Conservation (phyloP, 2,797 vertebrate species). For the Cynopterus sphinx region DNA sequence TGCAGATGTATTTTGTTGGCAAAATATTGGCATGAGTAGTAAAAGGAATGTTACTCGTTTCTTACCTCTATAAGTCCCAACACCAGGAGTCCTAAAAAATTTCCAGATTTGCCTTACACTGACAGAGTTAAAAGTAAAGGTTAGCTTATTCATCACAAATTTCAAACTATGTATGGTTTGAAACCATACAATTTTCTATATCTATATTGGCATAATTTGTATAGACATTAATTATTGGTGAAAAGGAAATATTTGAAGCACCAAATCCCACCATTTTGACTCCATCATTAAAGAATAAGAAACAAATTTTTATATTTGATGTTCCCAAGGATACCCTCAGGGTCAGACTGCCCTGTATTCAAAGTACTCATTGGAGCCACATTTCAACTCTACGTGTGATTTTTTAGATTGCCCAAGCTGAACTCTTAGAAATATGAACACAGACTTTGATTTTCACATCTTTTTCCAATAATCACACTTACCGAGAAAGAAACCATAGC, state of each 20-base stretch:
- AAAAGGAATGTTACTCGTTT: not conserved
- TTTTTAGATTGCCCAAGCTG: not conserved
- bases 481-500: constrained; percentile 37
- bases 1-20: not conserved
- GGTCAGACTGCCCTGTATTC: not conserved
- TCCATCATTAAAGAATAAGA: not conserved
- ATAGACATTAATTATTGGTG: not conserved
- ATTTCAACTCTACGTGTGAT: not conserved
- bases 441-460: constrained; percentile 52
- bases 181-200: not conserved
- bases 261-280: not conserved
- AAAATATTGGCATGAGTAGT: not conserved
- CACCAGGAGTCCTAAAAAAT: not conserved
- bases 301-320: not conserved
- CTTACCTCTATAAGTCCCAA: not conserved
- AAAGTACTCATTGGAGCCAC: not conserved
- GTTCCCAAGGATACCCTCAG: not conserved
- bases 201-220: not conserved
- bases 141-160: not conserved
- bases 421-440: not conserved
- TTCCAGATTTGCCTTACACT: not conserved
- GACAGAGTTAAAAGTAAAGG: not conserved
- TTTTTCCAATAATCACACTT: constrained; percentile 50
- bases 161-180: not conserved
- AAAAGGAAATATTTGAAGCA: not conserved